A percentile compares a stretch with the other conserved stretches of the same genome.
These are phyloP conservation scores for Erpornis zantholeuca DNA, from an alignment of 2,113 vertebrate species.

Conservation along the genomic window DNA sequence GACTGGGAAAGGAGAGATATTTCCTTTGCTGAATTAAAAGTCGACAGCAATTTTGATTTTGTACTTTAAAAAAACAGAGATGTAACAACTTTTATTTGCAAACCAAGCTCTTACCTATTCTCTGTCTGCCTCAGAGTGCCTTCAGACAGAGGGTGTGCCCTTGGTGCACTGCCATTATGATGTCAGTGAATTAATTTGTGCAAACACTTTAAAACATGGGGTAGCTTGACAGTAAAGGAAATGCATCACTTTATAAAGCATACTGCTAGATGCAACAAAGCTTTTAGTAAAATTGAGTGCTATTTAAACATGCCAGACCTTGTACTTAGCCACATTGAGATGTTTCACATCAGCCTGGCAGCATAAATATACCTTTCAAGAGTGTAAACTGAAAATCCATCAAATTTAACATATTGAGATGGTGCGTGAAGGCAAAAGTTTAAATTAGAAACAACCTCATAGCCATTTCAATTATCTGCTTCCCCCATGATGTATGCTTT, in stretches of 20 bases:
- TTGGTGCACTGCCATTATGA: not conserved
- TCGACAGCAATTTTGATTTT: not conserved
- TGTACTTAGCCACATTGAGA: not conserved
- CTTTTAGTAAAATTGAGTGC: slow-evolving; percentile 3
- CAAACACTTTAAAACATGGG: not conserved
- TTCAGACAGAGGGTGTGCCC: not conserved
- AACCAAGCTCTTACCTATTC: not conserved
- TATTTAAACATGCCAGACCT: slow-evolving; percentile 23
- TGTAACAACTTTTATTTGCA: not conserved
- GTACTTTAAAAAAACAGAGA: not conserved
- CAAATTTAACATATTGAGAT: not conserved
- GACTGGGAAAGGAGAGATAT: not conserved
- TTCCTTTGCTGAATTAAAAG: not conserved
- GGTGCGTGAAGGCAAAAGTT: not conserved
- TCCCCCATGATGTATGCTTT: not conserved
- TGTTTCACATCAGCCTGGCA: not conserved
- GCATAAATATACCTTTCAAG: not conserved
- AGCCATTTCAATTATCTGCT: not conserved
- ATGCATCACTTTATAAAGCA: slow-evolving; percentile 6
- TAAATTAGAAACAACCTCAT: not conserved
- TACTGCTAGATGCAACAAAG: not conserved
- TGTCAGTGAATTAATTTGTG: not conserved
- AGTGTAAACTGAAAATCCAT: slow-evolving; percentile 24
- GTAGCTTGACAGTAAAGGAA: not conserved
- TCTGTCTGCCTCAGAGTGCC: not conserved